Evolutionary conservation across 2,888 invertebrate species (phyloP), one percentile per base, ranked within the genome.

Genomic region (Sturmia bella): DNA sequence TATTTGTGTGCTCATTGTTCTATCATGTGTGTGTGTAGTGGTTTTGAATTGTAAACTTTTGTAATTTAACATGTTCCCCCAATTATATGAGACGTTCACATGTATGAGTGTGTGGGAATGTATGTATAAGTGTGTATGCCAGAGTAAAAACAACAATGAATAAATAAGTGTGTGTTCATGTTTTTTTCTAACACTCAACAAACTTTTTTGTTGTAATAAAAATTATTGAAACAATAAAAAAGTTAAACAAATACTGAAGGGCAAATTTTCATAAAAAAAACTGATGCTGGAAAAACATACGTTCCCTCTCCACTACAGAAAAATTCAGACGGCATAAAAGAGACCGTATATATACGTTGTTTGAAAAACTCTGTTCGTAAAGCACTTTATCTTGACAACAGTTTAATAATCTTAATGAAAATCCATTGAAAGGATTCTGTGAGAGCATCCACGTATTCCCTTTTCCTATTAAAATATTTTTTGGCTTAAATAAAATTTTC

Each of bases 201-300:
- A 66, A 75, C 48, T 75, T 75, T 75, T 75, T 57, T 57, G 24
- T 37, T 64, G 41, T 41, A 50, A 74, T 21, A 57, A 79, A 73
- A 73, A 45, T 68, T 68, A 68, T 73, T 72, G 32, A 59, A 72
- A 66, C 78, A 78, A 72, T 57, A 50, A 72, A 70, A 27, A 73
- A 66, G 32, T 72, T 61, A 37, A 72, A 50, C 41, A 27, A 27
- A 27, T 64, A 39, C 50, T 41, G 24, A 41, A 37, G 41, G 59
- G 39, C 50, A 19, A 72, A 61, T 43, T 9, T 19, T 45, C 27
- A 3, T 21, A 5, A 24, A 2, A 27, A 54, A 43, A 17, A 37
- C 15, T 43, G 3, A 24, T 27, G 15, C n/a, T 21, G 7, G 21
- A 3, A 37, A 32, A n/a, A 61, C 21, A 0, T 43, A n/a, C 27